Evolutionary conservation across 2,888 invertebrate species (phyloP).

Genomic region (Siphonodentalium dalli): DNA sequence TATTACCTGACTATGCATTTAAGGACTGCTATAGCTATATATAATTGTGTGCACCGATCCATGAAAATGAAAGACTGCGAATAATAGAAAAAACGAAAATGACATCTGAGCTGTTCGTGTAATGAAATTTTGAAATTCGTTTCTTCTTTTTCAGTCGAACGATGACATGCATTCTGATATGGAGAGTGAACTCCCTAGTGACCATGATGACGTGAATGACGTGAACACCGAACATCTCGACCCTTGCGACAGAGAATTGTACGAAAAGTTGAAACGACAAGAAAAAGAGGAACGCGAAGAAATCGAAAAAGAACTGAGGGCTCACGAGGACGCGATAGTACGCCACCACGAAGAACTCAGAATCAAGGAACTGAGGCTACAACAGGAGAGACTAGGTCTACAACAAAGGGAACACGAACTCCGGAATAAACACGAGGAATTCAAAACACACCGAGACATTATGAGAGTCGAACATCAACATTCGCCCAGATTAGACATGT

Average conservation of each 20-base stretch:
- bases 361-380: slow-evolving; percentile 43
- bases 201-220: slow-evolving; percentile 40
- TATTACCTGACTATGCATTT: too few species aligned
- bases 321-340: slow-evolving; percentile 56
- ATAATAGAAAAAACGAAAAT: too few species aligned
- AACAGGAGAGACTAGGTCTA: slow-evolving; percentile 32
- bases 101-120: too few species aligned
- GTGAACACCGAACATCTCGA: slow-evolving; percentile 51
- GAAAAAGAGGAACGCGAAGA: slow-evolving; percentile 64
- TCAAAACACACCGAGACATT: too few species aligned
- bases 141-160: slow-evolving; percentile 49
- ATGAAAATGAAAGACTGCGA: too few species aligned
- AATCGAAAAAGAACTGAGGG: slow-evolving; percentile 63
- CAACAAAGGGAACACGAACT: slow-evolving; percentile 39
- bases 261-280: slow-evolving; percentile 62
- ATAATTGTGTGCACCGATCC: too few species aligned
- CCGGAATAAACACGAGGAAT: slow-evolving; percentile 39
- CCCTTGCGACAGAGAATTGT: slow-evolving; percentile 55
- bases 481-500: slow-evolving; percentile 35
- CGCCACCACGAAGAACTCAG: slow-evolving; percentile 50
- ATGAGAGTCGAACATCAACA: slow-evolving; percentile 26
- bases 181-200: slow-evolving; percentile 43
- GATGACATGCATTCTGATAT: slow-evolving; percentile 46
- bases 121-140: too few species aligned
- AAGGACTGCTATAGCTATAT: too few species aligned